Percentiles rank a stretch among this genome's conserved stretches.
Evolutionary conservation across 2,888 invertebrate species (phyloP).

Genomic region (Folsomia candida): DNA sequence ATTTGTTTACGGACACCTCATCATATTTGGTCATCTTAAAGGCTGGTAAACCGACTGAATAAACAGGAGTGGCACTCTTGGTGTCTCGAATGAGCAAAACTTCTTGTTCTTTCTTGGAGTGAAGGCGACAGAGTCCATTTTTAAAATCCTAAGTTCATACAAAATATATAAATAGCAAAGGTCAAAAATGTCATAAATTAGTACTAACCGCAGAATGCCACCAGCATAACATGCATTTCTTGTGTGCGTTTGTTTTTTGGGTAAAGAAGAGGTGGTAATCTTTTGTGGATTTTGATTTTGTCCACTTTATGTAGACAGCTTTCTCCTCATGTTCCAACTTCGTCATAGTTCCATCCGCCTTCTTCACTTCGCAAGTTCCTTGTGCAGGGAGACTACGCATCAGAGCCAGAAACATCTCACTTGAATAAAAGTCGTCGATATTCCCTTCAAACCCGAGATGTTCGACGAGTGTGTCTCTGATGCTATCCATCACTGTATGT

Average conservation of each 20-base stretch:
- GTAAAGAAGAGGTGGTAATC: background rate
- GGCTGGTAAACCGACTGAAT: background rate
- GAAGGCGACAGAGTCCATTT: background rate
- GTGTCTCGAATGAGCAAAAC: background rate
- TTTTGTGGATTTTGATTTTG: too few relatives aligned
- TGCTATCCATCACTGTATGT: constrained; percentile 3
- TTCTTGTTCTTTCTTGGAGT: background rate
- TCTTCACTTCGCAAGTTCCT: background rate
- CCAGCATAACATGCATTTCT: background rate
- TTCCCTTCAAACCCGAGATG: background rate
- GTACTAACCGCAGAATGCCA: background rate
- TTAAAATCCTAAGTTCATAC: background rate
- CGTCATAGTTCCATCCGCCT: background rate
- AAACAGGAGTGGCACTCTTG: background rate
- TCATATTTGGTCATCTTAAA: background rate
- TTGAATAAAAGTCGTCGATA: background rate
- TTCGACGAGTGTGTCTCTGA: background rate
- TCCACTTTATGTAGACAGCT: background rate
- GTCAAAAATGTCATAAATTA: background rate
- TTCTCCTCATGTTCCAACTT: background rate
- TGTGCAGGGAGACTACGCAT: background rate
- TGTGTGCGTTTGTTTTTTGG: background rate
- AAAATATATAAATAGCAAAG: too few relatives aligned
- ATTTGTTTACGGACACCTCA: background rate
- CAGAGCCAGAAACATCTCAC: background rate